phyloP scores from a whole-genome alignment of 2,113 vertebrate species.

The Heptranchias perlo region DNA sequence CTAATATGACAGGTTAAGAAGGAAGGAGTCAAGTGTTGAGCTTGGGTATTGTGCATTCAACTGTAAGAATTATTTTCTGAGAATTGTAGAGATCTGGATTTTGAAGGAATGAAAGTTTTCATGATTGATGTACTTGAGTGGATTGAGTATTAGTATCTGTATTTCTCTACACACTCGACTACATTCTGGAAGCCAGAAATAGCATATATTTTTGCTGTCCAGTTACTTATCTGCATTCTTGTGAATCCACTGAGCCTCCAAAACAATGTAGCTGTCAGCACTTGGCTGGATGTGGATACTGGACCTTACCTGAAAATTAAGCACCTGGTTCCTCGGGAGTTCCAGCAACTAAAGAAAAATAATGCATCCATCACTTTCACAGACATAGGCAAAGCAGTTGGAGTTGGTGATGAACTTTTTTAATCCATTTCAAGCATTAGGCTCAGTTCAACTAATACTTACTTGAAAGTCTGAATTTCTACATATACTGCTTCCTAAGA shows the following conservation, averaged over 20 bases:
- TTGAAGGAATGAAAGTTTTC: neutral
- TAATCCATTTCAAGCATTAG: neutral
- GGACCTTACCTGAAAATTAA: neutral
- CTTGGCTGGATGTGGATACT: neutral
- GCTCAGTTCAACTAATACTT: neutral
- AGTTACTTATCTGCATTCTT: neutral
- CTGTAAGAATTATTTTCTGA: neutral
- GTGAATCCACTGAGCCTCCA: neutral
- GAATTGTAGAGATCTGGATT: neutral
- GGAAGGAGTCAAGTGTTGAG: neutral
- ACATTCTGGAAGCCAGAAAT: neutral
- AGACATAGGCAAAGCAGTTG: neutral
- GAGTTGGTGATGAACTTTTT: neutral
- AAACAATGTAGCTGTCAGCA: neutral
- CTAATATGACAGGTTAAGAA: neutral
- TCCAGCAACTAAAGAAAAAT: neutral
- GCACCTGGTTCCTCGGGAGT: neutral
- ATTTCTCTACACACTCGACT: neutral
- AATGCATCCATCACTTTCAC: neutral
- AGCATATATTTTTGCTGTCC: neutral
- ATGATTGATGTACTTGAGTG: neutral
- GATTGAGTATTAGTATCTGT: neutral
- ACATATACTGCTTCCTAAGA: neutral
- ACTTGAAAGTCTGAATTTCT: neutral
- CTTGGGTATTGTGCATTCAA: neutral